Percentiles rank a stretch among this genome's conserved stretches.
Evolutionary conservation across 2,888 invertebrate species (phyloP).

Genomic region (Glaucopsyche alexis): DNA sequence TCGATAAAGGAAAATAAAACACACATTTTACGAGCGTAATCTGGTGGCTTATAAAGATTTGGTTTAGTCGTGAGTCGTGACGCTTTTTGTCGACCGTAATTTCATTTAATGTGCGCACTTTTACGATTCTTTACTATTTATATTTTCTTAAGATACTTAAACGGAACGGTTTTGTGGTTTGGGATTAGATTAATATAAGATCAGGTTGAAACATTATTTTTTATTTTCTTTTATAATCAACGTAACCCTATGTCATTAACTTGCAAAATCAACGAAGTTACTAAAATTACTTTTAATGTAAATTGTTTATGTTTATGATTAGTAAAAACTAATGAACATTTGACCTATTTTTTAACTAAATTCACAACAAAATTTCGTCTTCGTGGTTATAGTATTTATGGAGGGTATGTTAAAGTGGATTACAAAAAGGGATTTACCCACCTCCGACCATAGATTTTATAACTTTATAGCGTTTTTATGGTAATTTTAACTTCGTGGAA

Average conservation of each 20-base stretch:
- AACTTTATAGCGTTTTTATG: conserved; percentile 15
- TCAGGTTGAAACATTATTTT: background rate
- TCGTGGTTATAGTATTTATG: background rate
- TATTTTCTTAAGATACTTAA: conserved; percentile 10
- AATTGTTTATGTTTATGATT: background rate
- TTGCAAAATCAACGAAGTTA: background rate
- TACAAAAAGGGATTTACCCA: conserved; percentile 2
- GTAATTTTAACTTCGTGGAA: conserved; percentile 36
- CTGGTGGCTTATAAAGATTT: conserved; percentile 13
- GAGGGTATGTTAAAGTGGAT: background rate
- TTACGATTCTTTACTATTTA: conserved; percentile 11
- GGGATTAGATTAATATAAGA: conserved; percentile 3
- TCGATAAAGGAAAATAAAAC: conserved; percentile 9
- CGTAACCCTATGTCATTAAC: background rate
- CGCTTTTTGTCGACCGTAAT: conserved; percentile 2
- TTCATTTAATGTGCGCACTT: conserved; percentile 9
- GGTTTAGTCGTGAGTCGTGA: conserved; percentile 11
- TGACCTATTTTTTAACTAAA: background rate
- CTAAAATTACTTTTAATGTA: background rate
- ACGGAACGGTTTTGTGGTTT: background rate
- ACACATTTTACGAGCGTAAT: conserved; percentile 13
- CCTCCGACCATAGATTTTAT: conserved; percentile 12
- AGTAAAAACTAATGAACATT: too few species aligned
- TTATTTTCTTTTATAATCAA: background rate
- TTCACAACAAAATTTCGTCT: background rate